Evolutionary conservation across 2,797 vertebrate species (phyloP), one percentile per base, ranked within the genome.

Genomic region (Silurus lanzhouensis): DNA sequence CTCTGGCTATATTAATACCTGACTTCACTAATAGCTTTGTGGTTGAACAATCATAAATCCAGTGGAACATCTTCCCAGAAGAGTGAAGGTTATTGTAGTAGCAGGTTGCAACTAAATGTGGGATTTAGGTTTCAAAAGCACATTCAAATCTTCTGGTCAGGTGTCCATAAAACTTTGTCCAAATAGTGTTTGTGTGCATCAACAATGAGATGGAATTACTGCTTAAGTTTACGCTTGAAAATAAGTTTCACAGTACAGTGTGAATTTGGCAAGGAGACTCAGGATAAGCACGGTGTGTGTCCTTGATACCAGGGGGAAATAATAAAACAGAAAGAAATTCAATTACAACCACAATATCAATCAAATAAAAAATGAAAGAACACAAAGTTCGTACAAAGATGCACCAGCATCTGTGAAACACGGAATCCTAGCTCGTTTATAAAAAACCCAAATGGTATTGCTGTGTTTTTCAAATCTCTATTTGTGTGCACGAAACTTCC

Each of bases 391-490:
- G 0, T 12, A 55, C 6, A 10, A 7, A 7, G 10, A n/a, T 14
- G 15, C 14, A 5, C 31, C 13, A 75, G 52, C 12, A 14, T 10
- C 13, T 7, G 9, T 10, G 17, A 1, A 71, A 68, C 25, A 3
- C 64, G 13, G 66, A 74, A 13, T 48, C 71, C 71, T 58, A 58
- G 55, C 3, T 10, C 17, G 20, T 77, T 77, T 27, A 38, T 60
- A 12, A 75, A n/a, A 52, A 38, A 13, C 13, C 46, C 12, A 74
- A 74, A 55, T 12, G 25, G 52, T 4, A 57, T 12, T 58, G 44
- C 72, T 38, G 76, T 85, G n/a, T 68, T 85, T 77, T 58, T 63
- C 61, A 82, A 52, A 3, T 61, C 13, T 79, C 55, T 70, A 61
- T 27, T 78, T 71, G 5, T 55, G 6, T 55, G 5, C 13, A 7